A percentile compares a stretch with the other conserved stretches of the same genome.
Conservation (phyloP, 2,113 vertebrate genomes). For the Recurvirostra avosetta region DNA sequence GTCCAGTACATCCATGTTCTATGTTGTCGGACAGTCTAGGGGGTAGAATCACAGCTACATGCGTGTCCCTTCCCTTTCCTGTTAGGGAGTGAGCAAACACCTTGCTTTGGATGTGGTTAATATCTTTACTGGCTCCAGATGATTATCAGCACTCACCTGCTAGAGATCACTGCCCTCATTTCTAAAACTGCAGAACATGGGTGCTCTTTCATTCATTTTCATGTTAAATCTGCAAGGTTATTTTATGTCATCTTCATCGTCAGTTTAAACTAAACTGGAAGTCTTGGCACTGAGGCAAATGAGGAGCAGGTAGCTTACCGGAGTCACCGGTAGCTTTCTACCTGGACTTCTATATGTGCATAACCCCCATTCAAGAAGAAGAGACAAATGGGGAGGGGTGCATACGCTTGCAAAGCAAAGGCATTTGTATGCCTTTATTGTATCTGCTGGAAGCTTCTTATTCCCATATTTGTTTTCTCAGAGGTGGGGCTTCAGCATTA, state of each 20-base stretch:
- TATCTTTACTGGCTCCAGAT: background rate
- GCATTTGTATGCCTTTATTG: background rate
- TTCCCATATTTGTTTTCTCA: background rate
- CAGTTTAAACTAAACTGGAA: background rate
- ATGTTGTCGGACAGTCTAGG: accelerated
- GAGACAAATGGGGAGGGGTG: background rate
- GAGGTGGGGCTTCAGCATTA: background rate
- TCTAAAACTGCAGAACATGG: background rate
- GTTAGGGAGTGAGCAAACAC: background rate
- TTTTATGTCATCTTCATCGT: background rate
- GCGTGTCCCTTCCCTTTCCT: background rate
- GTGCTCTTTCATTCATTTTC: background rate
- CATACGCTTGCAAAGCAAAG: background rate
- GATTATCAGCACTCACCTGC: background rate
- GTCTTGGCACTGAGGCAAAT: background rate
- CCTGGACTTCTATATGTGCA: background rate
- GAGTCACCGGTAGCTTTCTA: background rate
- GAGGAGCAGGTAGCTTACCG: background rate
- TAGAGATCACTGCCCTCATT: background rate
- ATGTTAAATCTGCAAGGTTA: background rate
- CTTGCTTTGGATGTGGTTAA: background rate
- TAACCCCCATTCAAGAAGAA: background rate
- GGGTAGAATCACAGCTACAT: background rate
- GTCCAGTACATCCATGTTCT: background rate
- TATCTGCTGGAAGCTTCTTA: background rate